Base-by-base conservation (phyloP, 1,140 invertebrate genomes). In the Nixonia krombeini region DNA sequence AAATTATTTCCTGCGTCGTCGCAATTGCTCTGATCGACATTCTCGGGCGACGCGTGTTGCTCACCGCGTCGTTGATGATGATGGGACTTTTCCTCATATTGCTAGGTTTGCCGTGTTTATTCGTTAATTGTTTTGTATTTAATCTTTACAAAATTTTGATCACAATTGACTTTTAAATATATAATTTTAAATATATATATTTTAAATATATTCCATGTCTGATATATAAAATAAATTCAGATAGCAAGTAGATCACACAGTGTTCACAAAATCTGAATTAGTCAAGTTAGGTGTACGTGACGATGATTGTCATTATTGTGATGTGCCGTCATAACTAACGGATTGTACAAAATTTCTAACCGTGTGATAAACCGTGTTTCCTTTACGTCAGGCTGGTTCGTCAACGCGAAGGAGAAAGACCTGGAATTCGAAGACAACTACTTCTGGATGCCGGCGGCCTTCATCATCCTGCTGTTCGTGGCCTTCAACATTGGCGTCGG, bases 11-110 rank as follows among this genome's bases (percentile, higher is more conserved):
- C 5, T 92, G 91, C 0, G 86, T 92, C 45, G 68, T 89, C 0
- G 90, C 91, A 1, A 87, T 87, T 21, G 62, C 91, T 41, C 80
- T 94, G 5, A 90, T 95, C 56, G 92, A 94, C 72, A 88, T 87
- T 61, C 82, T 91, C 0, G 94, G 94, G 35, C 86, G 93, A 45
- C 86, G 90, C 35, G 87, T 90, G 41, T 83, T 96, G 2, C 82
- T 95, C 12, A 80, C 91, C 0, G 75, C 89, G 23, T 93, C 91
- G 0, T 86, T 87, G 6, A 42, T 83, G 16, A 79, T 90, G 1
- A 92, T 92, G 90, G 89, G 88, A 46, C 3, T 91, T 0, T 89
- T 89, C 47, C 85, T 88, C 2, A 85, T 87, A 1, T 81, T 88
- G 12, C 78, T 92, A n/a, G 90, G 90, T 80, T n/a, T n/a, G n/a